A percentile compares a stretch with the other conserved stretches of the same genome.
Evolutionary conservation across 2,113 vertebrate genomes (phyloP).

Genomic region (Candoia aspera): DNA sequence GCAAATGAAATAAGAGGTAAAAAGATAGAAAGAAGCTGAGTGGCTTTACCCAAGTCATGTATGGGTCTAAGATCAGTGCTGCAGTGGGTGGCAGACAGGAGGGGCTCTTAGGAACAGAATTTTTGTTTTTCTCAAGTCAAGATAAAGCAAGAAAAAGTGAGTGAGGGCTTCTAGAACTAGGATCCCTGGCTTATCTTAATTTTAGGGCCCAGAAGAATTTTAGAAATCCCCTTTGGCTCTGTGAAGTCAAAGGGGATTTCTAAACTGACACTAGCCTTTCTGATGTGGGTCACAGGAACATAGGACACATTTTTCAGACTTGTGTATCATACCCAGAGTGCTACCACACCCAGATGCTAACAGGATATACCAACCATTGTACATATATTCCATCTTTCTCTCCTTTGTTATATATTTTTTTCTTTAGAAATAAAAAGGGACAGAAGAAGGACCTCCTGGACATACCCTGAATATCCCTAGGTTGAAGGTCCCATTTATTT

Average conservation of each 20-base stretch:
- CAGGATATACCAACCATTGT: background rate
- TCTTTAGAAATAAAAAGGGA: background rate
- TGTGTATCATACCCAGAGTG: background rate
- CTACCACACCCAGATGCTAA: background rate
- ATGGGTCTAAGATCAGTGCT: slow-evolving; percentile 29
- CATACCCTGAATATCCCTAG: background rate
- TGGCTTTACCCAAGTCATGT: slow-evolving; percentile 22
- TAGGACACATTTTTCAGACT: background rate
- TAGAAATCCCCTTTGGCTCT: background rate
- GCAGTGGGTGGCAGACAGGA: slow-evolving; percentile 7
- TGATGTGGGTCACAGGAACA: background rate
- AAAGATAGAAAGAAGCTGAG: slow-evolving; percentile 24
- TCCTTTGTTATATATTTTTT: background rate
- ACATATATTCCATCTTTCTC: background rate
- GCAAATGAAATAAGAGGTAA: slow-evolving; percentile 33
- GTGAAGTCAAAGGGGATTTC: slow-evolving; percentile 2
- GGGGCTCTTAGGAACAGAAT: background rate
- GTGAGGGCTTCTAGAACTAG: background rate
- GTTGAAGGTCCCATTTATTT: background rate
- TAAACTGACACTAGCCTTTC: background rate
- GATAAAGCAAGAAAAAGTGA: background rate
- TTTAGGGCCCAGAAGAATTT: background rate
- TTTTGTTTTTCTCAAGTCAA: background rate
- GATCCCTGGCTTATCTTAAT: background rate
- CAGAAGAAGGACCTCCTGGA: background rate